Percentiles rank a stretch among this genome's conserved stretches.
These are phyloP conservation scores for Lophius piscatorius DNA, from an alignment of 2,113 vertebrate species.

Conservation along the genomic window DNA sequence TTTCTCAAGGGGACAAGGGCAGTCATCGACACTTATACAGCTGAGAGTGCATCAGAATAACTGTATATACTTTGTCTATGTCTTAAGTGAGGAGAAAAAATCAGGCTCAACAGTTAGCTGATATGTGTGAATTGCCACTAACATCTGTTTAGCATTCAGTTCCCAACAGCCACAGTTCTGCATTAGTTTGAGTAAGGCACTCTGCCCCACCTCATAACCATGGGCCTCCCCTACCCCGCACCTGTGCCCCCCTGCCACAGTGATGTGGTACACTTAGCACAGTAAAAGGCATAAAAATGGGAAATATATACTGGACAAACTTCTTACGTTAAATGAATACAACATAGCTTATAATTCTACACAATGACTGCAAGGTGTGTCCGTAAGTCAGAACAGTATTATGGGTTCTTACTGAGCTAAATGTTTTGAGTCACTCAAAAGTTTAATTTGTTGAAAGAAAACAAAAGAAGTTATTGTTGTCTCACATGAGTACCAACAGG, in stretches of 20 bases:
- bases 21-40: slow-evolving; percentile 50
- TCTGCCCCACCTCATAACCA: slow-evolving; percentile 68
- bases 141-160: slow-evolving; percentile 51
- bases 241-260: slow-evolving; percentile 78
- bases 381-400: slow-evolving; percentile 47
- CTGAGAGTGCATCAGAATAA: slow-evolving; percentile 60
- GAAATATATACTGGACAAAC: slow-evolving; percentile 58
- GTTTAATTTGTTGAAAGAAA: slow-evolving; percentile 19
- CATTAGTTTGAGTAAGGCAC: slow-evolving; percentile 79
- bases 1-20: slow-evolving; percentile 42
- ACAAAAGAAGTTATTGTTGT: slow-evolving; percentile 17
- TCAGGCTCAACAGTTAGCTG: slow-evolving; percentile 51
- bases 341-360: slow-evolving; percentile 58
- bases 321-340: slow-evolving; percentile 64
- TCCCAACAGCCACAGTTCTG: slow-evolving; percentile 59
- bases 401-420: slow-evolving; percentile 64
- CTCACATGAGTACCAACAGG: slow-evolving; percentile 18
- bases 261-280: slow-evolving; percentile 82
- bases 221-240: slow-evolving; percentile 43
- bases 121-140: slow-evolving; percentile 48
- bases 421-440: slow-evolving; percentile 50
- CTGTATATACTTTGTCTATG: slow-evolving; percentile 52
- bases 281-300: slow-evolving; percentile 80
- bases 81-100: slow-evolving; percentile 36
- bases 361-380: slow-evolving; percentile 60